Conservation (phyloP, 1,140 invertebrate species). For the Plodia interpunctella region DNA sequence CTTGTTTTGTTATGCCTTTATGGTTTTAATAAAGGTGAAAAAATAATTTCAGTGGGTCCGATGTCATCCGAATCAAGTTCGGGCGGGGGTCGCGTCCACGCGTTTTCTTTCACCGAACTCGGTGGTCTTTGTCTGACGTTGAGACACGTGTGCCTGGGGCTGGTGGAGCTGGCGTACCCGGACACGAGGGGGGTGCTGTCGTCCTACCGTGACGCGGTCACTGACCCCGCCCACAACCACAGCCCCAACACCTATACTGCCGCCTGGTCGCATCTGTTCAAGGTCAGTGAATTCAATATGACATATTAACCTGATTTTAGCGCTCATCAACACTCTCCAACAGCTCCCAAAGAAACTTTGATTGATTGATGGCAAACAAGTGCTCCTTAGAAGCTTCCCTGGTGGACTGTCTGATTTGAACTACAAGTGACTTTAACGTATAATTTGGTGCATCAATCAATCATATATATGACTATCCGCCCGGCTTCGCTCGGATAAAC, state of each 20-base stretch:
- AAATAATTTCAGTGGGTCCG: slow-evolving; percentile 13
- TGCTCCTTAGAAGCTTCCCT: too few species aligned
- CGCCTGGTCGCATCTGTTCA: slow-evolving; percentile 80
- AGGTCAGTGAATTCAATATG: slow-evolving; percentile 74
- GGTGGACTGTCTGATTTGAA: too few species aligned
- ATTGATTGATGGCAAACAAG: too few species aligned
- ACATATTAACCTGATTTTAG: too few species aligned
- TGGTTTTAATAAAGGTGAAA: not conserved
- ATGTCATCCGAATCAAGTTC: slow-evolving; percentile 15
- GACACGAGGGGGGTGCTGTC: slow-evolving; percentile 78
- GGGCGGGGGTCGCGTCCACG: slow-evolving; percentile 60
- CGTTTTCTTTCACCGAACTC: slow-evolving; percentile 81
- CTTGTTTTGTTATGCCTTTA: too few species aligned
- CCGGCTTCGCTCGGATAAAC: too few species aligned
- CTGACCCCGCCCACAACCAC: slow-evolving; percentile 18
- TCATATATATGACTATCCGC: too few species aligned
- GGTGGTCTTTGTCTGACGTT: slow-evolving; percentile 82
- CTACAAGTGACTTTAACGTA: too few species aligned
- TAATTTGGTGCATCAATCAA: too few species aligned
- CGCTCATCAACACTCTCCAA: too few species aligned
- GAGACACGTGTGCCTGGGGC: slow-evolving; percentile 90
- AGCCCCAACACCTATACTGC: slow-evolving; percentile 52
- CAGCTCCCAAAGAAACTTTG: too few species aligned
- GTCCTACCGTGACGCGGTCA: slow-evolving; percentile 44
- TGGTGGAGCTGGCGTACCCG: slow-evolving; percentile 94